A percentile compares a stretch with the other conserved stretches of the same genome.
Evolutionary conservation across 2,888 invertebrate species (phyloP).

Genomic region (Microplitis manilae): DNA sequence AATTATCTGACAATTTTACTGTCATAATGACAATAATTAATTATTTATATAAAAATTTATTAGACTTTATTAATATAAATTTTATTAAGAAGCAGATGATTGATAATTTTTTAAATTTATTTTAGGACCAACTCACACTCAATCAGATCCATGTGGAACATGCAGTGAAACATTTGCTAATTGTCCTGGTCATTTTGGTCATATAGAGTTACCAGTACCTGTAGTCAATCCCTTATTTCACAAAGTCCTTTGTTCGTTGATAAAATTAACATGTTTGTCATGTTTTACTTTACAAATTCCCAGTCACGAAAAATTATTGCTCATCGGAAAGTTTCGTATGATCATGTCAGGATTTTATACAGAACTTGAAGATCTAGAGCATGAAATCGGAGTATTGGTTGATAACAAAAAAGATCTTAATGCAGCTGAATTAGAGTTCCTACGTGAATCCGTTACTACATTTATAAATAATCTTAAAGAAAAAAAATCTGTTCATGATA

Average conservation of each 20-base stretch:
- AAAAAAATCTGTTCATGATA: constrained; percentile 57
- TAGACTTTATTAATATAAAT: too few species aligned
- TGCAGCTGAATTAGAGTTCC: constrained; percentile 64
- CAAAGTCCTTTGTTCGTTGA: constrained; percentile 79
- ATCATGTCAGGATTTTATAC: constrained; percentile 80
- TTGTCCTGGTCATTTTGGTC: constrained; percentile 96
- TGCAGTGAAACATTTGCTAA: constrained; percentile 79
- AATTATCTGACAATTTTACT: too few species aligned
- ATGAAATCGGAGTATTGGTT: constrained; percentile 62
- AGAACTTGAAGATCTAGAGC: constrained; percentile 81
- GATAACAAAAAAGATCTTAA: constrained; percentile 50
- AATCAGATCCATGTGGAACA: constrained; percentile 83
- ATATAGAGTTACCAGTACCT: constrained; percentile 90
- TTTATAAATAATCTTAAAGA: constrained; percentile 65
- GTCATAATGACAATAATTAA: too few species aligned
- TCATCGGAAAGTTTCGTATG: constrained; percentile 80
- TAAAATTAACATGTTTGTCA: constrained; percentile 80
- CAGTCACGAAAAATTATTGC: constrained; percentile 74
- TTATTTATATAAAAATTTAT: too few species aligned
- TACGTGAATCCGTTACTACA: constrained; percentile 73
- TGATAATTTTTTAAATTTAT: constrained; percentile 16
- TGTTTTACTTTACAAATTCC: constrained; percentile 82
- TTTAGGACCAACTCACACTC: constrained; percentile 76
- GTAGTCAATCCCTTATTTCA: constrained; percentile 94
- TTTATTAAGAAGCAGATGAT: too few species aligned